phyloP scores from a whole-genome alignment of 2,113 vertebrate genomes.

The Notiomystis cincta region DNA sequence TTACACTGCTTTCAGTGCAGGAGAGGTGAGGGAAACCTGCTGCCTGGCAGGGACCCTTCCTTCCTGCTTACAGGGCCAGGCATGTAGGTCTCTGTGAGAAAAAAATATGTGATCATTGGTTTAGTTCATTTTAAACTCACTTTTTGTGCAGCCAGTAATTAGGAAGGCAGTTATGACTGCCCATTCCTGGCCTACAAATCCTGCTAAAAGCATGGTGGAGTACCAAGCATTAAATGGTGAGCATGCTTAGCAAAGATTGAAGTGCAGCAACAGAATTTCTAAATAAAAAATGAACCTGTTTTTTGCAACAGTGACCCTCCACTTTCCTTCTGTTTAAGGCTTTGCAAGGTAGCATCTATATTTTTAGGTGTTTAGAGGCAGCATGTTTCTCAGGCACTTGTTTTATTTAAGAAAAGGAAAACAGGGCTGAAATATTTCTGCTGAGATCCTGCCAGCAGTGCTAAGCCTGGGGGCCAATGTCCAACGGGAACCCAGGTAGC shows the following conservation, averaged over 20 bases:
- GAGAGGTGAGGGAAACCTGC: not conserved
- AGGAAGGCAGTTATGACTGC: not conserved
- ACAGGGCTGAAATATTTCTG: not conserved
- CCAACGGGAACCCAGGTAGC: not conserved
- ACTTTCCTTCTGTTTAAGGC: not conserved
- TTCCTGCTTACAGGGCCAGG: accelerated
- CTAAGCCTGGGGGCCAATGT: accelerated
- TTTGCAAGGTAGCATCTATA: not conserved
- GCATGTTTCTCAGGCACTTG: not conserved
- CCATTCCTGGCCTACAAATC: not conserved
- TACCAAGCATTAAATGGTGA: not conserved
- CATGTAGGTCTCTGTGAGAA: not conserved
- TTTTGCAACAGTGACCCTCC: not conserved
- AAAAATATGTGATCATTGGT: not conserved
- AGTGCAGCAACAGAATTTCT: not conserved
- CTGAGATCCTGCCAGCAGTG: not conserved
- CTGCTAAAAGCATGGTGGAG: not conserved
- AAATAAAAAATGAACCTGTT: not conserved
- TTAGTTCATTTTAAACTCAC: not conserved
- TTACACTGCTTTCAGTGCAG: accelerated
- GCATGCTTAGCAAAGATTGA: not conserved
- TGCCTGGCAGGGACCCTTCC: not conserved
- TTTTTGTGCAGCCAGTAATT: not conserved
- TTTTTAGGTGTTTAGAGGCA: not conserved
- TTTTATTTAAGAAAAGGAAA: not conserved